Conservation (phyloP, 2,888 invertebrate species). For the Ectemnius cavifrons region DNA sequence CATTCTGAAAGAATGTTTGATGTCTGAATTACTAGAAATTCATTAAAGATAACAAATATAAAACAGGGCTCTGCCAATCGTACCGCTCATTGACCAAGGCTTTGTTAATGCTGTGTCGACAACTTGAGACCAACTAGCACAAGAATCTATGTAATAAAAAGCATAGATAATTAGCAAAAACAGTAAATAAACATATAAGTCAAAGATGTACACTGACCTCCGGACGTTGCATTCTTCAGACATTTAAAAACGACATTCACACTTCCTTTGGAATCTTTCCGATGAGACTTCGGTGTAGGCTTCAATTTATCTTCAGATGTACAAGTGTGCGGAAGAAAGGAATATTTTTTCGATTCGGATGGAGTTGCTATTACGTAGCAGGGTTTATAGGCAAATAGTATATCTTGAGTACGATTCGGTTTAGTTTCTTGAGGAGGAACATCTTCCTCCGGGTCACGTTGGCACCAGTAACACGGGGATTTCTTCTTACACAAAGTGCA, state of each 20-base stretch:
- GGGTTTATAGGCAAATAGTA: slow-evolving; percentile 60
- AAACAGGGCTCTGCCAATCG: neutral
- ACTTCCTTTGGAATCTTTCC: neutral
- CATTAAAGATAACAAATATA: neutral
- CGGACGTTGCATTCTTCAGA: no score
- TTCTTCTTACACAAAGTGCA: slow-evolving; percentile 53
- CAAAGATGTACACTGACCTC: no score
- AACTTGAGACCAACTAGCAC: slow-evolving; percentile 49
- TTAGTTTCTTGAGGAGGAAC: slow-evolving; percentile 15
- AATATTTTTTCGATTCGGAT: slow-evolving; percentile 23
- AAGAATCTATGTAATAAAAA: slow-evolving; percentile 37
- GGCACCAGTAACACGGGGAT: slow-evolving; percentile 53
- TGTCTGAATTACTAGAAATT: slow-evolving; percentile 15
- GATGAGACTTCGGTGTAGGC: neutral
- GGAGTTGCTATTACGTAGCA: slow-evolving; percentile 55
- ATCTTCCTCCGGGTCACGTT: neutral
- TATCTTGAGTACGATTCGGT: slow-evolving; percentile 58
- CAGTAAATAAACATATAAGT: no score
- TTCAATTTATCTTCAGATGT: slow-evolving; percentile 7
- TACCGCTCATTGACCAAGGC: slow-evolving; percentile 44
- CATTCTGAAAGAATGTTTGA: no score
- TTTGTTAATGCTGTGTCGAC: slow-evolving; percentile 41
- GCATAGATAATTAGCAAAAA: no score
- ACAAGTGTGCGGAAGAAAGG: slow-evolving; percentile 3
- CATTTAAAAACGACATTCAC: no score